Evolutionary conservation across 2,888 invertebrate genomes (phyloP), one percentile per base, ranked within the genome.

Genomic region (Dryococelus australis): DNA sequence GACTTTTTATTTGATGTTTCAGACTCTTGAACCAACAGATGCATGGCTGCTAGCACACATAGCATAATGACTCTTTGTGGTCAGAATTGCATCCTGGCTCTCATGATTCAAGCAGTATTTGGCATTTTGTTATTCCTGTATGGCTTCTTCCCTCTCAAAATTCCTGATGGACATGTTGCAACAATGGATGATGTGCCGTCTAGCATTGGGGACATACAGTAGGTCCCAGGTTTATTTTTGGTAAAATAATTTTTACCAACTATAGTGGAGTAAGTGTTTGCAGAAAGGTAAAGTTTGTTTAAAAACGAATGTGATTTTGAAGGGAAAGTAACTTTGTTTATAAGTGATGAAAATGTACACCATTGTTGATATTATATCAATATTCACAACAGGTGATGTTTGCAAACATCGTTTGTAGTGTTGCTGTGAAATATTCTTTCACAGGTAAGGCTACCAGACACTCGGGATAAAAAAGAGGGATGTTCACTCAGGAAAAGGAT

Each of bases 131-230:
- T 95, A 84, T 95, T 95, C 91, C 91, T 95, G 87, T 94, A 93
- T 91, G 95, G 95, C 83, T 95, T 94, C 92, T 95, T 95, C 90
- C 95, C 95, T 84, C 90, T 94, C 87, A 94, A 93, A 90, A 93
- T 94, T 90, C 93, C 93, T 91, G 93, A 94, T 90, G 93, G 93
- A 88, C 92, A 92, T 88, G 90, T 93, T 86, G 93, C 94, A 0
- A 93, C 93, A 88, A 92, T 92, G 90, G 91, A 93, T 89, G 94
- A 95, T 90, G 91, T 95, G 65, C 95, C 95, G 9, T 92, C 93
- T 88, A 93, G 92, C 90, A 92, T 95, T 89, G 93, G 93, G 89
- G 92, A 92, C 88, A 91, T 94, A 90, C 94, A 93, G 95, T 95
- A 92, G 91, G 92, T 89, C 87, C 86, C 13, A 51, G 20, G 51